Percentiles rank a stretch among this genome's conserved stretches.
Evolutionary conservation across 2,113 vertebrate genomes (phyloP).

Genomic region (Nannospalax galili): DNA sequence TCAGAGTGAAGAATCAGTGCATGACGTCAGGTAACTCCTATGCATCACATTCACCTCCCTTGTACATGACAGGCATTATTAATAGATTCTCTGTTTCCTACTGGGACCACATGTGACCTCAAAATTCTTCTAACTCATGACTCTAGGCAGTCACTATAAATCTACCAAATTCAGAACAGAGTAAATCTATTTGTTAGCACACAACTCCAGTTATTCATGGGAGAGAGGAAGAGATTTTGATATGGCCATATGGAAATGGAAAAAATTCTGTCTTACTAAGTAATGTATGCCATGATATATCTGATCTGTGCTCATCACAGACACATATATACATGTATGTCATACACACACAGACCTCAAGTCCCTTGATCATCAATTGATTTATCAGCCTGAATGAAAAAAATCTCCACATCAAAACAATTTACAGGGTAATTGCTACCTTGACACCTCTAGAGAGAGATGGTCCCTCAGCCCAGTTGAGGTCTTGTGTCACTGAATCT

Average conservation of each 20-base stretch:
- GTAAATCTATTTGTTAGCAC: constrained; percentile 11
- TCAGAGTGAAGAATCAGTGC: not conserved
- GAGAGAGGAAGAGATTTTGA: constrained; percentile 32
- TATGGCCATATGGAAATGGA: not conserved
- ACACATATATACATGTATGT: no score
- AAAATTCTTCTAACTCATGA: constrained; percentile 11
- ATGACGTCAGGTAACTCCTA: not conserved
- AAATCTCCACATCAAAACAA: not conserved
- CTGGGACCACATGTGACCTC: constrained; percentile 36
- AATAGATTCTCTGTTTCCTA: not conserved
- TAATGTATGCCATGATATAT: not conserved
- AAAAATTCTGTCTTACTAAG: not conserved
- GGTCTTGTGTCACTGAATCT: not conserved
- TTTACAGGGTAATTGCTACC: not conserved
- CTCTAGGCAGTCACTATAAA: constrained; percentile 30
- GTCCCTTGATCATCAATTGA: not conserved
- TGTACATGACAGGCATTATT: not conserved
- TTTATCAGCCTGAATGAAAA: not conserved
- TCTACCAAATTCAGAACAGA: not conserved
- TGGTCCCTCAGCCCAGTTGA: not conserved
- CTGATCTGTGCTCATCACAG: not conserved
- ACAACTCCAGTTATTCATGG: not conserved
- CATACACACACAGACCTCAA: not conserved
- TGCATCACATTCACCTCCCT: not conserved
- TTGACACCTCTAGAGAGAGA: not conserved